Conservation (phyloP, 2,888 invertebrate genomes). For the Neoaliturus tenellus region DNA sequence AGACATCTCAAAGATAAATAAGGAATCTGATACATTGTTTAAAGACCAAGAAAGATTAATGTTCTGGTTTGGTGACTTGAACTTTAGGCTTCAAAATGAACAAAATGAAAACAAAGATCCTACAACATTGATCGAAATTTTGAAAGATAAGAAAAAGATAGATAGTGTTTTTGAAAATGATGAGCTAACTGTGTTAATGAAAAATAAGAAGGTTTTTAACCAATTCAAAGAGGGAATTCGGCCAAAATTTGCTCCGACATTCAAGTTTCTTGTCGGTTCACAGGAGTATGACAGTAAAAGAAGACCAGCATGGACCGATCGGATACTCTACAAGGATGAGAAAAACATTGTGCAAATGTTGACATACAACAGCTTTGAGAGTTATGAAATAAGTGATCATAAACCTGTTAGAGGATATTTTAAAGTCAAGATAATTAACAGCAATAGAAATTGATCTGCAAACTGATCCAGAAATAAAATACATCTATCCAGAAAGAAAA, state of each 20-base stretch:
- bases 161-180: background rate
- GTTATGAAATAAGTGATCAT: conserved; percentile 91
- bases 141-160: background rate
- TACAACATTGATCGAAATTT: background rate
- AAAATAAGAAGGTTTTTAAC: background rate
- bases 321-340: conserved; percentile 90
- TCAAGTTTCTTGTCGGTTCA: conserved; percentile 52
- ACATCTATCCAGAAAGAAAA: no score
- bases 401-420: conserved; percentile 92
- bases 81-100: background rate
- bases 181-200: background rate
- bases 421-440: conserved; percentile 74
- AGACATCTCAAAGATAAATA: background rate
- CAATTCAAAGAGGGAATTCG: background rate
- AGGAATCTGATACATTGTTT: background rate
- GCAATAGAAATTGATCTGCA: no score
- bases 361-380: conserved; percentile 85
- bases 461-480: no score
- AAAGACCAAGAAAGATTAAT: background rate
- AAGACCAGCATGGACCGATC: conserved; percentile 95
- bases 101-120: background rate
- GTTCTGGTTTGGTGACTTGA: background rate
- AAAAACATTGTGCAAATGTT: conserved; percentile 76
- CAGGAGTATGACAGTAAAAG: conserved; percentile 58
- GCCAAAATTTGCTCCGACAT: background rate